Evolutionary conservation across 35 echinoderm and acorn worm species (phyloP).

Genomic region (Stichopus chloronotus): DNA sequence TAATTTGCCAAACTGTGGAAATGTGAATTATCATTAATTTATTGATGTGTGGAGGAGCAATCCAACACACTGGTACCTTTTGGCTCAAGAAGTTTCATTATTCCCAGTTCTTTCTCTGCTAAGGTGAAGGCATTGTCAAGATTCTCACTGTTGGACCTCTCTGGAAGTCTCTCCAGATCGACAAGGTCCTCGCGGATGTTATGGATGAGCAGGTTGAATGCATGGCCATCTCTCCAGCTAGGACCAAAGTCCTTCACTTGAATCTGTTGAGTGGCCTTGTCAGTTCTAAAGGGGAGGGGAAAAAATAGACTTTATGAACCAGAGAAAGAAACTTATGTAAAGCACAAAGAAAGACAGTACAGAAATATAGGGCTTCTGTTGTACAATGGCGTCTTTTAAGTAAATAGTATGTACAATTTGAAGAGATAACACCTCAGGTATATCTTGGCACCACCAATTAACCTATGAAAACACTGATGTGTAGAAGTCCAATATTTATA

Average conservation of each 20-base stretch:
- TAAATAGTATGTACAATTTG: no score
- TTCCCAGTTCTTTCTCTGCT: conserved; percentile 90
- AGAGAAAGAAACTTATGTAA: not conserved
- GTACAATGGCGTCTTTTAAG: no score
- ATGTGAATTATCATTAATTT: no score
- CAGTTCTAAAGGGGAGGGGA: not conserved
- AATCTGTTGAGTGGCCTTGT: conserved; percentile 4
- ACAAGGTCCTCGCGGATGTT: conserved; percentile 84
- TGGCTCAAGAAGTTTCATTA: conserved; percentile 87
- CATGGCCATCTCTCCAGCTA: conserved; percentile 96
- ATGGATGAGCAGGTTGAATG: conserved; percentile 90
- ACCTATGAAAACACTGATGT: no score
- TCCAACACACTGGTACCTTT: conserved; percentile 63
- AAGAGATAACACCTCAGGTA: no score
- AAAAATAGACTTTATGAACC: not conserved
- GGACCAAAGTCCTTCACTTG: conserved; percentile 94
- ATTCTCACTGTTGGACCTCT: conserved; percentile 81
- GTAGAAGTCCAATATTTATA: no score
- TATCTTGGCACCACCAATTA: no score
- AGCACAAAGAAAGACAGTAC: not conserved
- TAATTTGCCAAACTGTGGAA: no score
- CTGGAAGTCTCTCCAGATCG: conserved; percentile 66
- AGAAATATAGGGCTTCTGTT: no score
- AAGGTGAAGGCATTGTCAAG: conserved; percentile 84
- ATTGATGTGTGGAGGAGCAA: no score